Evolutionary conservation across 2,797 vertebrate genomes (phyloP), one percentile per base, ranked within the genome.

Genomic region (Adrianichthys oophorus): DNA sequence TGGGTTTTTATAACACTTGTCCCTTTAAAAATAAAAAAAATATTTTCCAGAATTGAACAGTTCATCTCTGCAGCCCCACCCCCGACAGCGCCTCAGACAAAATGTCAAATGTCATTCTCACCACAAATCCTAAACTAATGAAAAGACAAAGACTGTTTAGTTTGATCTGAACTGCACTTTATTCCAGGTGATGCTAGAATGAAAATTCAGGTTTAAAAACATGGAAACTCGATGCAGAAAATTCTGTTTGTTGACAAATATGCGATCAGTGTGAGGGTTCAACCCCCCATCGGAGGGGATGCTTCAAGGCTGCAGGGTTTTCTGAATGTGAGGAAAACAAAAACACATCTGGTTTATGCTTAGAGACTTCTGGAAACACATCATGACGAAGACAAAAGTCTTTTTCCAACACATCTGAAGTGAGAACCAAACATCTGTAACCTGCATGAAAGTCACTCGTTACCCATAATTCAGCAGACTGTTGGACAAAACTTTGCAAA

Each of bases 101-200:
- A n/a, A n/a, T n/a, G n/a, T n/a, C n/a, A n/a, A n/a, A n/a, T n/a
- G n/a, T n/a, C n/a, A n/a, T n/a, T n/a, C n/a, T 6, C 24, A 10
- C 29, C 8, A 10, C 2, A 1, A 32, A 32, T 32, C 3, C 26
- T 21, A 21, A 21, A 26, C 5, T 12, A 12, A 37, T 37, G 32
- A 37, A 12, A 48, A 48, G 51, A 41, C 45, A 68, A 50, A 56
- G 16, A 8, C n/a, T 0, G 16, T 5, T 7, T 1, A 5, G 23
- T 62, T 60, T 6, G 49, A 15, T 67, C 80, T 79, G 15, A 72
- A 57, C 71, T 79, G 62, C 57, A 86, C 32, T 89, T 90, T 90
- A 88, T 88, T 90, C 83, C 70, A 84, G 84, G 85, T 89, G 85
- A 76, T 68, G 79, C 59, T 68, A 78, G 79, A 74, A 85, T 72